These are phyloP conservation scores for Aurelia aurita DNA, from an alignment of 30 jellyfish, hydroid and myxozoan species.

Conservation along the genomic window DNA sequence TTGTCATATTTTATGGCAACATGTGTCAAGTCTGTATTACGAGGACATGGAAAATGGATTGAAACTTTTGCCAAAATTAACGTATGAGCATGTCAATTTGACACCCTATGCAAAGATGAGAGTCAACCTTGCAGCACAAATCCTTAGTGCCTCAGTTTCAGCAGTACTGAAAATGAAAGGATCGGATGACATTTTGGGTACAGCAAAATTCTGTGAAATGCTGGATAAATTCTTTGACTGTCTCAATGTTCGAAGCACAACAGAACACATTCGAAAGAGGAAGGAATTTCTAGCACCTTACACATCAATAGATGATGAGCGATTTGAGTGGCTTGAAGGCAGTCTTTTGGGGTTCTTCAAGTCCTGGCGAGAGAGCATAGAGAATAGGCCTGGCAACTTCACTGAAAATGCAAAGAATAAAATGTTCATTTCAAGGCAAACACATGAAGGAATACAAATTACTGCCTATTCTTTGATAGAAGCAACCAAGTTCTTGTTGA, in stretches of 20 bases:
- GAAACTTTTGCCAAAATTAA: conserved; percentile 10
- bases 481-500: conserved; percentile 9
- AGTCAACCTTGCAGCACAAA: conserved; percentile 53
- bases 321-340: conserved; percentile 48
- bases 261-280: neutral
- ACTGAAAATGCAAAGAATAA: neutral
- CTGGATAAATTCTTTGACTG: conserved; percentile 49
- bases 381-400: conserved; percentile 13
- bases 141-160: conserved; percentile 13
- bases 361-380: conserved; percentile 35
- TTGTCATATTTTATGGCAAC: conserved; percentile 6
- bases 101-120: conserved; percentile 50
- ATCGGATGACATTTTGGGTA: conserved; percentile 4
- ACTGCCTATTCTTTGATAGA: conserved; percentile 28
- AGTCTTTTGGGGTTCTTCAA: conserved; percentile 6
- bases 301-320: conserved; percentile 9
- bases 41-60: neutral
- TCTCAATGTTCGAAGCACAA: conserved; percentile 38
- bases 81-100: conserved; percentile 47
- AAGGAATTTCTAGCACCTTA: conserved; percentile 31
- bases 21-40: neutral
- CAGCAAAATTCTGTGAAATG: conserved; percentile 22
- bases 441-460: conserved; percentile 31
- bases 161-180: neutral
- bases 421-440: conserved; percentile 30